Evolutionary conservation across 2,113 vertebrate species (phyloP), one percentile per base, ranked within the genome.

Genomic region (Menidia beryllina): DNA sequence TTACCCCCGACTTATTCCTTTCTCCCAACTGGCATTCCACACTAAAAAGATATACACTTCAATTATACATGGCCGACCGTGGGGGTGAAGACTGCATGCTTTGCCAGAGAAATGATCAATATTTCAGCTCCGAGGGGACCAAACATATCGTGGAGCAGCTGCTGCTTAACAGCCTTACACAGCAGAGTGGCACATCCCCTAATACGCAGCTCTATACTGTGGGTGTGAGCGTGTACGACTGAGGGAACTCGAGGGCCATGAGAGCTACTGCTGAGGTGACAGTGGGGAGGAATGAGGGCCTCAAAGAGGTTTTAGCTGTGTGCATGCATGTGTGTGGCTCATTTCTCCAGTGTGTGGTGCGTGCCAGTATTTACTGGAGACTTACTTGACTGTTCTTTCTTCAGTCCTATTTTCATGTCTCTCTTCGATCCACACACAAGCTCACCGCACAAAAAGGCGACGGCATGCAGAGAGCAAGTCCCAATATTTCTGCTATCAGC

Each of bases 81-180:
- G 56, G 83, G 73, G 72, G 60, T 24, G 43, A 65, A 66, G 82
- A 43, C 75, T 61, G 63, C 3, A 51, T 72, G 81, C 67, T 57
- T 78, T 62, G 77, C 83, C 69, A 45, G 53, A 79, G 82, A 85
- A 74, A 80, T 90, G 85, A 91, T 91, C 90, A 90, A 92, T 91
- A 92, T 89, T 91, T 92, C 70, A 89, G 77, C 73, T 87, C 84
- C 71, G 36, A 75, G 36, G 89, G 83, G 85, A 88, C 78, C 71
- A 84, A 91, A 91, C 89, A 90, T 86, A 75, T 72, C 79, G 79
- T 10, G 15, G 69, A 90, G 84, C 88, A 88, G 81, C 80, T 89
- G 88, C 83, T 88, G 86, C 85, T 86, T 86, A 90, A 89, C 85
- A 79, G 88, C 82, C 89, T 89, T 86, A 89, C 86, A 88, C 81